Evolutionary conservation across 2,797 vertebrate species (phyloP).

Genomic region (Muscicapa striata): DNA sequence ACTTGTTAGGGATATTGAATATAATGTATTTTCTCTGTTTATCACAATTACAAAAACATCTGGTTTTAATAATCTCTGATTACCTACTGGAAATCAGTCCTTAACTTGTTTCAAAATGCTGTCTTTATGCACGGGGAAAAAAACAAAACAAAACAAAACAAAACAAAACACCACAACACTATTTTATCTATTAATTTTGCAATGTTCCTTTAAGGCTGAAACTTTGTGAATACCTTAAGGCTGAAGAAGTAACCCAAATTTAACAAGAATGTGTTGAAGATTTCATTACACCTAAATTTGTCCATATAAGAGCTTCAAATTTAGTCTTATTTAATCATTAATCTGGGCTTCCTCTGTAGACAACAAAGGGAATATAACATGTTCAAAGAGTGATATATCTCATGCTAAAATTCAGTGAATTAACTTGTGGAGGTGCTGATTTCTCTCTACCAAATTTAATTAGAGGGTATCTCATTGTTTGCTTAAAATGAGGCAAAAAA

Average conservation of each 20-base stretch:
- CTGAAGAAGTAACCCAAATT: not conserved
- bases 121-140: fast-evolving
- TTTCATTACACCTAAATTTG: not conserved
- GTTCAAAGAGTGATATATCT: not conserved
- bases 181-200: not conserved
- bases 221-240: not conserved
- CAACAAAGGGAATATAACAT: not conserved
- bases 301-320: not conserved
- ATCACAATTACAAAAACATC: conserved; percentile 48
- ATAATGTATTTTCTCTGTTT: conserved; percentile 12
- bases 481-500: not conserved
- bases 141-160: not conserved
- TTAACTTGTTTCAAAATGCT: not conserved
- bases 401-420: not conserved
- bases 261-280: not conserved
- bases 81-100: not conserved
- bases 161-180: not conserved
- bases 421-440: not conserved
- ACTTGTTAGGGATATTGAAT: not conserved
- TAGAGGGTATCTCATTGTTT: not conserved
- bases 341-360: not conserved
- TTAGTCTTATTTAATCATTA: not conserved
- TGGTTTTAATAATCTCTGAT: not conserved
- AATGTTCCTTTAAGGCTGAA: not conserved
- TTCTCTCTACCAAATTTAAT: not conserved